Conservation (phyloP, 2,797 vertebrate genomes). For the Philypnodon macrostomus region DNA sequence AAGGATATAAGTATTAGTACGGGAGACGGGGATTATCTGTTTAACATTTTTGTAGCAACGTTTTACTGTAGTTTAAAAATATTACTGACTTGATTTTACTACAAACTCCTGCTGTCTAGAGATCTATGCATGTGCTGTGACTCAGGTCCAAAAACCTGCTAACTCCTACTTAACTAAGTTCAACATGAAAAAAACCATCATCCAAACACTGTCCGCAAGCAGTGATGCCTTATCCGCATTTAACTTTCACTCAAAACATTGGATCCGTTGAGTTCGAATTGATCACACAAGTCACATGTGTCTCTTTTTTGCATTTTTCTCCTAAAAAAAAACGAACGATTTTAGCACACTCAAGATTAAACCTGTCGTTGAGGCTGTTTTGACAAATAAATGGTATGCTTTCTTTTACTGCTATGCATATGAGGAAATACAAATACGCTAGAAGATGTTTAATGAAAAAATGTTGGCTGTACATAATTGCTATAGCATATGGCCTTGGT, state of each 20-base stretch:
- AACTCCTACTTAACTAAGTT: constrained; percentile 83
- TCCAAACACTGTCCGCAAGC: constrained; percentile 96
- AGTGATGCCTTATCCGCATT: constrained; percentile 98
- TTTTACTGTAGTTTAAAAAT: constrained; percentile 79
- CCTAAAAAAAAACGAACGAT: constrained; percentile 69
- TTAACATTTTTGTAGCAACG: constrained; percentile 78
- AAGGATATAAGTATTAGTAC: constrained; percentile 64
- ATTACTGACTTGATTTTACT: constrained; percentile 82
- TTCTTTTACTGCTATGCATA: constrained; percentile 95
- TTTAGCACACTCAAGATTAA: constrained; percentile 78
- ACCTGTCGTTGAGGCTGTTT: constrained; percentile 75
- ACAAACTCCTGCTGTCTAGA: constrained; percentile 84
- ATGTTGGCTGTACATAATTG: constrained; percentile 95
- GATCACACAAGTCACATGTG: constrained; percentile 65
- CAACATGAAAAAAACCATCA: constrained; percentile 86
- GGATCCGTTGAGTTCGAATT: constrained; percentile 67
- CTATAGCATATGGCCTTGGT: constrained; percentile 98
- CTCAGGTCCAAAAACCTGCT: constrained; percentile 92
- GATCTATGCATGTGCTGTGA: constrained; percentile 89
- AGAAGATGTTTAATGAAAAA: constrained; percentile 87
- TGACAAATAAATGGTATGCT: constrained; percentile 89
- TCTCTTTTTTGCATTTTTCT: constrained; percentile 66
- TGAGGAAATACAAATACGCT: constrained; percentile 77
- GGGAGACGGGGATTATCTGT: constrained; percentile 56
- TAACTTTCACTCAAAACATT: constrained; percentile 77